These are phyloP conservation scores for Numenius phaeopus DNA, from an alignment of 2,797 vertebrate species.

Conservation along the genomic window DNA sequence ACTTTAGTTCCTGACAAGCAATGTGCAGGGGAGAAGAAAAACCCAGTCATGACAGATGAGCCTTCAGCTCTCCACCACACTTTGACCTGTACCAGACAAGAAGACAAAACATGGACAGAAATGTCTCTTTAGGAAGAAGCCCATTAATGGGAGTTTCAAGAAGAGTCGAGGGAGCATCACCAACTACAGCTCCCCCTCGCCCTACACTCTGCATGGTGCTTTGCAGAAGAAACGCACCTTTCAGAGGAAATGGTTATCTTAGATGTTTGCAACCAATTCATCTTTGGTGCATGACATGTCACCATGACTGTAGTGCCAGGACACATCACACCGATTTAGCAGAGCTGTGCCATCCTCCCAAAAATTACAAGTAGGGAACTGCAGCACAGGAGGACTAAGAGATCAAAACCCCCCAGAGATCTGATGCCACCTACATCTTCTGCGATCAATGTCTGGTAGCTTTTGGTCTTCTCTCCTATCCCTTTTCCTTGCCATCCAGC, in stretches of 20 bases:
- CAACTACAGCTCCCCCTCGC: neutral
- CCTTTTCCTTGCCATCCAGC: neutral
- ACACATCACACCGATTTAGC: accelerated
- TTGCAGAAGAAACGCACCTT: neutral
- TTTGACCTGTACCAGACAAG: neutral
- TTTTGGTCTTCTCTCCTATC: neutral
- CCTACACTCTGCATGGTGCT: neutral
- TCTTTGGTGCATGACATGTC: accelerated
- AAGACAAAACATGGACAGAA: neutral
- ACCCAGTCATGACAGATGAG: neutral
- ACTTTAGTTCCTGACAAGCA: neutral
- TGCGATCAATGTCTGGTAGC: too few species aligned
- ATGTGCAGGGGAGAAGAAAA: neutral
- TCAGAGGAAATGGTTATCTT: neutral
- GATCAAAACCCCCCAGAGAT: neutral
- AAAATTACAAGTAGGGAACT: neutral
- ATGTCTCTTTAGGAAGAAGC: neutral
- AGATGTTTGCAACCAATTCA: neutral
- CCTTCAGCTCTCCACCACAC: neutral
- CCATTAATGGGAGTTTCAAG: too few species aligned
- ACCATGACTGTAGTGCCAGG: neutral
- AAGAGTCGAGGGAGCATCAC: neutral
- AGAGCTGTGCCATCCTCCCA: neutral
- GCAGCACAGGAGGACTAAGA: neutral
- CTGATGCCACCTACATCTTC: neutral